Evolutionary conservation across 2,888 invertebrate species (phyloP), one percentile per base, ranked within the genome.

Genomic region (Lamellibrachia columna): DNA sequence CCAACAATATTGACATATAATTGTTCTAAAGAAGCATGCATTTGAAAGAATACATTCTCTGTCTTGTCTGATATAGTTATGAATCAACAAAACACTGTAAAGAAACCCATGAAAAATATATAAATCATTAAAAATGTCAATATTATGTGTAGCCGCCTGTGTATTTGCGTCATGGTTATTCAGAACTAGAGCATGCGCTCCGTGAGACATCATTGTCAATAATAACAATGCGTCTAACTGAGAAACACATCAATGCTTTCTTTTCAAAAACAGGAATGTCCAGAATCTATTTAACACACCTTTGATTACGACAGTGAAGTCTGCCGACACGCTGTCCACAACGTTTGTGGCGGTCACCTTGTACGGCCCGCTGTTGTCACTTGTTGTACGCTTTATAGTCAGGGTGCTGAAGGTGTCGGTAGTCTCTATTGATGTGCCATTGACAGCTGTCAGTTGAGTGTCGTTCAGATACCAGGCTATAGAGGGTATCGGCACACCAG

Each of bases 401-500:
- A 94, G 90, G 40, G 91, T 91, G 90, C 92, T 92, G 58, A 91
- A 58, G 7, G 90, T 92, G 8, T 91, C 90, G 91, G 92, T 93
- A 52, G 92, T 90, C 90, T 94, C 93, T 2, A 93, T 90, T 52
- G 92, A 40, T 11, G 93, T 40, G 60, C 93, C 58, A 22, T 55
- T 52, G 40, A 75, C 55, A 40, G 55, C 28, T 93, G 94, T 94
- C 93, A 96, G 95, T 6, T 96, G 95, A 92, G 96, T 95, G 91
- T 97, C 97, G 95, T 98, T 97, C 95, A 97, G 98, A 94, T 97
- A 97, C 98, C 98, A 98, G 8, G 97, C 97, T 53, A 98, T 96
- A 58, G 97, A 97, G 4, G 98, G 98, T 95, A 97, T 97, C 28
- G 98, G 98, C 96, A 98, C 98, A 92, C 98, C 98, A 92, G 97